A percentile compares a stretch with the other conserved stretches of the same genome.
Conservation (phyloP, 2,113 vertebrate species). For the Tragelaphus buxtoni region DNA sequence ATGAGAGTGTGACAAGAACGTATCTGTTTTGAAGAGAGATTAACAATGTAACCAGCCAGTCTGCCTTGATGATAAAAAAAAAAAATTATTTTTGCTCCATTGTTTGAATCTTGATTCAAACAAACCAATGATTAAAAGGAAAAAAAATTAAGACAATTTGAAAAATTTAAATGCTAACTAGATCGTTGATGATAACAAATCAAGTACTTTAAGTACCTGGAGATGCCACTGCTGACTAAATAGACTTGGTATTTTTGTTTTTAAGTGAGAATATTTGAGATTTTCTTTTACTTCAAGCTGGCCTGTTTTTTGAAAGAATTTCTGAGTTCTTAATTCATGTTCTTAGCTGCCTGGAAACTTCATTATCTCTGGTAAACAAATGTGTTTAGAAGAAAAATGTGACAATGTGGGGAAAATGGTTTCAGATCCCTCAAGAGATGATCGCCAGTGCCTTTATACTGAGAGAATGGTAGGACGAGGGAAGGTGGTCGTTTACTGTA, state of each 20-base stretch:
- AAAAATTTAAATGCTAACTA: background rate
- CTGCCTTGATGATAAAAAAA: background rate
- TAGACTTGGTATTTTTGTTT: background rate
- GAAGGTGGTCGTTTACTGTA: background rate
- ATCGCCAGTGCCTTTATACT: background rate
- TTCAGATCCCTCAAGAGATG: background rate
- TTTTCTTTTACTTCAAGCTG: conserved; percentile 2
- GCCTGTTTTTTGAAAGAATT: background rate
- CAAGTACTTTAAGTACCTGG: background rate
- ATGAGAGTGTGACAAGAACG: background rate
- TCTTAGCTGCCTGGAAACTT: background rate
- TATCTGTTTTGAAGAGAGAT: background rate
- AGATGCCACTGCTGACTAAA: background rate
- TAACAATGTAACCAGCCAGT: background rate
- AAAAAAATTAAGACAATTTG: background rate
- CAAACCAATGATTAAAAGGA: background rate
- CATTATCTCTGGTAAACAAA: background rate
- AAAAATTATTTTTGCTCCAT: background rate
- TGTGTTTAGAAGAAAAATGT: conserved; percentile 34
- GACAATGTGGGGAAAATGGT: background rate
- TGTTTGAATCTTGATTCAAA: background rate
- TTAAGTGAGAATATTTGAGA: background rate
- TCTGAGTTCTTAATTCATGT: background rate
- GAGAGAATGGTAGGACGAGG: background rate
- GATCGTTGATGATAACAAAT: background rate